These are phyloP conservation scores for Sander vitreus DNA, from an alignment of 2,113 vertebrate genomes.

Conservation along the genomic window DNA sequence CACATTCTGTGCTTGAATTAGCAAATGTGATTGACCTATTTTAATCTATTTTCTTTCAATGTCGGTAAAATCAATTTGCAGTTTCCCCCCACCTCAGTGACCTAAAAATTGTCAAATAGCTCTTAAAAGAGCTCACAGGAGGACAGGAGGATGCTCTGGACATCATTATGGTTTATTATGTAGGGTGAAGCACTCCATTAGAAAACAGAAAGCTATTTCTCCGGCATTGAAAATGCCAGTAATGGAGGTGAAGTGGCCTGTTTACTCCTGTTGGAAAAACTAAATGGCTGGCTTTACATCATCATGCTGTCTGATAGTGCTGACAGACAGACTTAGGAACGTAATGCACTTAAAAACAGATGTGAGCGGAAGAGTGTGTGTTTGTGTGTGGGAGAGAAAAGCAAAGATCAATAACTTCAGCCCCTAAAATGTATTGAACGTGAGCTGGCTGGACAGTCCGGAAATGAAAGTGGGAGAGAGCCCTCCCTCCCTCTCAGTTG, in stretches of 20 bases:
- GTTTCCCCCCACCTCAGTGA: neutral
- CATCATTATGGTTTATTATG: conserved; percentile 73
- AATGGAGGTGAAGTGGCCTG: conserved; percentile 80
- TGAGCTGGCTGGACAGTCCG: conserved; percentile 76
- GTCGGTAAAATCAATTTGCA: conserved; percentile 25
- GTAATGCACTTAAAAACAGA: conserved; percentile 79
- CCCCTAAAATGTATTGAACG: conserved; percentile 85
- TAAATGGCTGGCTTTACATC: conserved; percentile 76
- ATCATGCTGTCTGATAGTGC: conserved; percentile 64
- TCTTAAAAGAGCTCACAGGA: conserved; percentile 42
- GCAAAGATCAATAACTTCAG: conserved; percentile 72
- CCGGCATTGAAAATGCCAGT: conserved; percentile 65
- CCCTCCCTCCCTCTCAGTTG: conserved; percentile 23
- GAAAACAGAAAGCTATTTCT: conserved; percentile 68
- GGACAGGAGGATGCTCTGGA: conserved; percentile 37
- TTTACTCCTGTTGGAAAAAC: conserved; percentile 74
- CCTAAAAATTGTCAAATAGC: conserved; percentile 47
- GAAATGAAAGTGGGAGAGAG: conserved; percentile 75
- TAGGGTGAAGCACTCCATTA: conserved; percentile 66
- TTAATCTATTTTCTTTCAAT: conserved; percentile 13
- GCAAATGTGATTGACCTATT: neutral
- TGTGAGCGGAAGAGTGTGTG: conserved; percentile 52
- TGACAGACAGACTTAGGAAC: conserved; percentile 69
- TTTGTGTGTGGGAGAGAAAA: conserved; percentile 35
- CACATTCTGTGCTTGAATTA: conserved; percentile 1